Percentiles rank a stretch among this genome's conserved stretches.
These are phyloP conservation scores for Nemopilema nomurai DNA, from an alignment of 30 jellyfish, hydroid and myxozoan genomes.

Conservation along the genomic window DNA sequence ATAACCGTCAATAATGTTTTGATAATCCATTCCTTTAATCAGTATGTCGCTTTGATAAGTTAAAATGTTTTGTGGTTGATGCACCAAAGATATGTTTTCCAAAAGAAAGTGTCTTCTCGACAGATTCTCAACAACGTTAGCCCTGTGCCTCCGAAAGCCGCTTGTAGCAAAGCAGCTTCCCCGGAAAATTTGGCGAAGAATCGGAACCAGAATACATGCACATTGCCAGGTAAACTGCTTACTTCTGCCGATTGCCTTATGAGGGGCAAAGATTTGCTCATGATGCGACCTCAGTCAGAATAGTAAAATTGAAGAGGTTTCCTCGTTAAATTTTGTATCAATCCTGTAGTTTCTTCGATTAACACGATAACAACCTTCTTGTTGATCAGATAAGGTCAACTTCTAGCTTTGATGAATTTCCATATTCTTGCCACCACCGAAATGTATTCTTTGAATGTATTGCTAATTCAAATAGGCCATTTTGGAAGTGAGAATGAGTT, in stretches of 20 bases:
- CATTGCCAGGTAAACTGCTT: conserved; percentile 74
- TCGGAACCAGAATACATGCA: conserved; percentile 73
- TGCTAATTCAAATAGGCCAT: no score
- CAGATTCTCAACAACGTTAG: conserved; percentile 87
- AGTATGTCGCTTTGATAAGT: not conserved
- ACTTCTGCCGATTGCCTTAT: not conserved
- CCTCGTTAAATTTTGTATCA: not conserved
- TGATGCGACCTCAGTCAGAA: no score
- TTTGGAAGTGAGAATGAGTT: no score
- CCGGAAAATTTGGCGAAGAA: conserved; percentile 75
- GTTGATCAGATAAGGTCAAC: no score
- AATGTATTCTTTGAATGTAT: no score
- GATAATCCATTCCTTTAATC: not conserved
- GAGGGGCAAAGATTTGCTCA: not conserved
- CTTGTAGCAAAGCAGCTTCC: conserved; percentile 63
- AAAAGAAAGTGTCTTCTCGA: not conserved
- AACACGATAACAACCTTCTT: no score
- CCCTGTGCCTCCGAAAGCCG: conserved; percentile 75
- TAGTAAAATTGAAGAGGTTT: not conserved
- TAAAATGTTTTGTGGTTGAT: not conserved
- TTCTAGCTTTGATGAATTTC: no score
- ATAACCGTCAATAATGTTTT: no score
- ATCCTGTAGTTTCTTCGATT: not conserved
- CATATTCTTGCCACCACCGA: no score
- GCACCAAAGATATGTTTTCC: not conserved